Base-by-base conservation (phyloP, 2,113 vertebrate species). In the Dasyornis broadbenti region DNA sequence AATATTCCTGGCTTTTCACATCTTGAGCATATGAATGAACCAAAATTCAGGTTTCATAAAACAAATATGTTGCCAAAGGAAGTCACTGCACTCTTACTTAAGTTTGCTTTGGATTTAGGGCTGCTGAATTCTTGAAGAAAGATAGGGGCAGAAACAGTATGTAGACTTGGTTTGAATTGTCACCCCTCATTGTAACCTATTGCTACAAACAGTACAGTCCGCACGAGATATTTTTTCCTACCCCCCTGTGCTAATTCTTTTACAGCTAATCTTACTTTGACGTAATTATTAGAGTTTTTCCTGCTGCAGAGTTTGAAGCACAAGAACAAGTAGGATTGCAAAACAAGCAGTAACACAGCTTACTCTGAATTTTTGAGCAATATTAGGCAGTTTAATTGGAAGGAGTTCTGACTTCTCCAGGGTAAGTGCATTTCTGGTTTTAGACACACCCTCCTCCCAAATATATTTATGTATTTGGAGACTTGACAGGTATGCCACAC, bases 271-370 rank as follows among this genome's bases (percentile, higher is more conserved):
- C 78, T 71, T 78, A 63, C 53, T 95, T 92, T 86, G 72, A 90
- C 90, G 86, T 96, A 89, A 76, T 82, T 90, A 86, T 81, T 92
- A 87, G 82, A 50, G 73, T 82, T 91, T 86, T 88, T 88, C 53
- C 24, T 95, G 50, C 49, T 77, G 64, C n/a, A 82, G 77, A 47
- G 49, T 96, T 91, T 69, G 88, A 93, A 96, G 88, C 66, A 52
- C 53, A 89, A 86, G 68, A 86, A 84, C 57, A 37, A 42, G 90
- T 8, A 69, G 84, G 57, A 77, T 79, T 82, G 81, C 52, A 77
- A 93, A 95, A 94, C 44, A 94, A 88, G n/a, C 54, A 85, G 60
- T 66, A 78, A 40, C 61, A 72, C 47, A 75, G 83, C n/a, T 94
- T 86, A 59, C 33, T 91, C 56, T 82, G 72, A 69, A 61, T 92